These are phyloP conservation scores for Eudyptes chrysolophus DNA, from an alignment of 2,113 vertebrate genomes.

Conservation along the genomic window DNA sequence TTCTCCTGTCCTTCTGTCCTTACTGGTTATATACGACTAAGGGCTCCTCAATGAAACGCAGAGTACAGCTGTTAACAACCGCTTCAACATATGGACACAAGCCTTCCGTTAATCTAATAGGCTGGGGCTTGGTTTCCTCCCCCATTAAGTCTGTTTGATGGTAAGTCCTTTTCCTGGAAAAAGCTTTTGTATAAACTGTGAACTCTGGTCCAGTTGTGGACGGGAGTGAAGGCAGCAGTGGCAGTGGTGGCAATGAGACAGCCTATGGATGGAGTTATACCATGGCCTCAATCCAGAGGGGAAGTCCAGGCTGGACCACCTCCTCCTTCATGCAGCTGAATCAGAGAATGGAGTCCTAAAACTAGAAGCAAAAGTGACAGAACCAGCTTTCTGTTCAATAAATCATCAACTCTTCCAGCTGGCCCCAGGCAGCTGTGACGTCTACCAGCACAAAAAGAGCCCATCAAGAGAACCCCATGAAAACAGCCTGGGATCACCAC, in stretches of 20 bases:
- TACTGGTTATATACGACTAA: not conserved
- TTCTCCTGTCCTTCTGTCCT: not conserved
- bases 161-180: not conserved
- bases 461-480: fast-evolving
- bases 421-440: not conserved
- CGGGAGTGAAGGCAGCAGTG: not conserved
- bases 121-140: not conserved
- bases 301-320: not conserved
- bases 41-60: not conserved
- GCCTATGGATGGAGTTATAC: not conserved
- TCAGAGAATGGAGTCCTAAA: not conserved
- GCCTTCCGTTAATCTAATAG: not conserved
- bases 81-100: not conserved
- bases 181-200: not conserved
- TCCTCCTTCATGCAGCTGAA: not conserved
- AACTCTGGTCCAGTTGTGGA: not conserved
- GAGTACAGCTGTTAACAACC: not conserved
- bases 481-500: not conserved
- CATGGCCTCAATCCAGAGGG: not conserved
- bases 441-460: not conserved
- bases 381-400: not conserved
- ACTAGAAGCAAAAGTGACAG: not conserved
- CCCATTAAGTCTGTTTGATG: not conserved
- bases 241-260: not conserved
- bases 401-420: not conserved